phyloP scores from a whole-genome alignment of 2,113 vertebrate species.

The Erpornis zantholeuca region DNA sequence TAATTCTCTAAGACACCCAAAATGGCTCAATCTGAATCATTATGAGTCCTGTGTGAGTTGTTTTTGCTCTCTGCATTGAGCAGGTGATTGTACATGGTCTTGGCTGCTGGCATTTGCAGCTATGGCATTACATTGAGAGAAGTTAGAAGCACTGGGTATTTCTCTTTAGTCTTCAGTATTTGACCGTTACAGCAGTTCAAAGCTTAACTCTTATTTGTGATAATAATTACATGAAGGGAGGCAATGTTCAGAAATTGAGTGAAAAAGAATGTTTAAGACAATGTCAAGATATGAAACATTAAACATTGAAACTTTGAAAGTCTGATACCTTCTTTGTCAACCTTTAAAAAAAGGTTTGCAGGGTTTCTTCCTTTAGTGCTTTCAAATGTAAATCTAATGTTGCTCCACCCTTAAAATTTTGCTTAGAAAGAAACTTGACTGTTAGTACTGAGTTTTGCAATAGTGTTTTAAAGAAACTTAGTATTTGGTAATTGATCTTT shows the following conservation, averaged over 20 bases:
- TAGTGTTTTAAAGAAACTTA: neutral
- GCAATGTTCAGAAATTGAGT: neutral
- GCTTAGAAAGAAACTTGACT: neutral
- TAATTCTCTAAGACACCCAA: neutral
- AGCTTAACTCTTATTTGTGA: neutral
- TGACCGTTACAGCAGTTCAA: neutral
- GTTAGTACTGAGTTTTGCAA: neutral
- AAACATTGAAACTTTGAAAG: neutral
- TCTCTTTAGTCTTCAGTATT: neutral
- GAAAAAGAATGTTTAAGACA: neutral
- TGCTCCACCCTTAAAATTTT: neutral
- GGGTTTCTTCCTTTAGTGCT: neutral
- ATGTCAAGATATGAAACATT: neutral
- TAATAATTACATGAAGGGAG: neutral
- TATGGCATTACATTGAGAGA: neutral
- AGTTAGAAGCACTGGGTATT: neutral
- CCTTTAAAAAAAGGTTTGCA: neutral
- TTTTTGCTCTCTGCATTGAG: neutral
- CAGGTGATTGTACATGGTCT: rapidly evolving
- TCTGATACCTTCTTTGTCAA: neutral
- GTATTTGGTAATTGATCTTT: neutral
- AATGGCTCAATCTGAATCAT: neutral
- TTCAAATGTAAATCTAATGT: neutral
- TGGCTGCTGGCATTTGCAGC: neutral
- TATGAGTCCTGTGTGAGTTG: neutral